Percentiles rank a stretch among this genome's conserved stretches.
Conservation (phyloP, 2,888 invertebrate species). For the Hydrotaea diabolus region DNA sequence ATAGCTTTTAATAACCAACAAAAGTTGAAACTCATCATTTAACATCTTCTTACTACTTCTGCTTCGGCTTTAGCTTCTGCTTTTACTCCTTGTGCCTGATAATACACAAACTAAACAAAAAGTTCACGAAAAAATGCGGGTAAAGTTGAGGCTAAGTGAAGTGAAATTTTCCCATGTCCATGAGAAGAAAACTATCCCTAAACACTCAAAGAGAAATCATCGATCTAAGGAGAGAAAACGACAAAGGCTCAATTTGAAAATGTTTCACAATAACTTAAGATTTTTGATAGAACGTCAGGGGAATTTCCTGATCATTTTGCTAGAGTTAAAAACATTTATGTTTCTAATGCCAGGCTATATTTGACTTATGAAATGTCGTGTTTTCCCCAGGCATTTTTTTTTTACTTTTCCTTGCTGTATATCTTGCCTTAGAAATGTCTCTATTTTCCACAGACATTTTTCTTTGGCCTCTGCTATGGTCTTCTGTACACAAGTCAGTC, state of each 20-base stretch:
- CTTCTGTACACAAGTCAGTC: neutral
- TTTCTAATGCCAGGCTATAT: neutral
- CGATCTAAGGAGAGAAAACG: too few species aligned
- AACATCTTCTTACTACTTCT: constrained; percentile 45
- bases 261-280: too few species aligned
- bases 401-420: too few species aligned
- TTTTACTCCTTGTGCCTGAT: constrained; percentile 14
- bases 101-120: constrained; percentile 26
- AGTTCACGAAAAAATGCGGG: constrained; percentile 9
- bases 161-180: constrained; percentile 23
- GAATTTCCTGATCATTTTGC: too few species aligned
- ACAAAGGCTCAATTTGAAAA: too few species aligned
- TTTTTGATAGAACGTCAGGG: too few species aligned
- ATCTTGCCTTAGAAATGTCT: too few species aligned
- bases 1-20: constrained; percentile 50
- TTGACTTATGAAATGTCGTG: too few species aligned
- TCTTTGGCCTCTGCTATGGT: neutral
- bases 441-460: neutral
- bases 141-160: constrained; percentile 35
- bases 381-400: neutral
- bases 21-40: constrained; percentile 56
- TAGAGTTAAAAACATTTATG: too few species aligned
- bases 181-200: neutral
- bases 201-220: constrained; percentile 8
- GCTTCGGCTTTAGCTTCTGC: neutral